Evolutionary conservation across 2,797 vertebrate genomes (phyloP).

Genomic region (Peromyscus aztecus): DNA sequence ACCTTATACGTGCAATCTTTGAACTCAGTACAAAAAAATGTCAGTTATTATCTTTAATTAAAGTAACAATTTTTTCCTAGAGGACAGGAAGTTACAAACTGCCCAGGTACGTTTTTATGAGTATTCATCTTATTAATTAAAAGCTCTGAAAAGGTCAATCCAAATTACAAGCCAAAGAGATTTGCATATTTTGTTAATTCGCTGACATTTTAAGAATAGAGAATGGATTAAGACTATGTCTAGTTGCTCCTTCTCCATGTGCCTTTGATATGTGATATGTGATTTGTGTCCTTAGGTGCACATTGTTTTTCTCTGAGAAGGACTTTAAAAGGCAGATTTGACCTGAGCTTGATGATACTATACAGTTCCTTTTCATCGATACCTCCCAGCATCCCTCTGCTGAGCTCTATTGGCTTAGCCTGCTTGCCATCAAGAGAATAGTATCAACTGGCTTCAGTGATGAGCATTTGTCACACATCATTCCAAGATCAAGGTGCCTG

Average conservation of each 20-base stretch:
- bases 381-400: neutral
- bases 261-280: neutral
- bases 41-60: conserved; percentile 21
- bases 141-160: conserved; percentile 26
- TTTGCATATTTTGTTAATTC: conserved; percentile 33
- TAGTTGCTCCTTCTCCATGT: neutral
- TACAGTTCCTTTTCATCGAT: neutral
- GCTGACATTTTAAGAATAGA: conserved; percentile 48
- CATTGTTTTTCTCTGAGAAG: neutral
- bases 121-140: conserved; percentile 48
- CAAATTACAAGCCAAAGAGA: neutral
- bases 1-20: neutral
- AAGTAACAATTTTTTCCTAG: neutral
- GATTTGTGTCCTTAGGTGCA: neutral
- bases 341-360: neutral
- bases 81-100: conserved; percentile 50
- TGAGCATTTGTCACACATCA: neutral
- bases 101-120: neutral
- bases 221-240: conserved; percentile 13
- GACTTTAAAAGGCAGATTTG: neutral
- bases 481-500: neutral
- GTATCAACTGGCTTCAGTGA: neutral
- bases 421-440: neutral
- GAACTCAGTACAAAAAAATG: neutral
- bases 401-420: neutral